These are phyloP conservation scores for Seira ritae DNA, from an alignment of 2,888 invertebrate species.

Conservation along the genomic window DNA sequence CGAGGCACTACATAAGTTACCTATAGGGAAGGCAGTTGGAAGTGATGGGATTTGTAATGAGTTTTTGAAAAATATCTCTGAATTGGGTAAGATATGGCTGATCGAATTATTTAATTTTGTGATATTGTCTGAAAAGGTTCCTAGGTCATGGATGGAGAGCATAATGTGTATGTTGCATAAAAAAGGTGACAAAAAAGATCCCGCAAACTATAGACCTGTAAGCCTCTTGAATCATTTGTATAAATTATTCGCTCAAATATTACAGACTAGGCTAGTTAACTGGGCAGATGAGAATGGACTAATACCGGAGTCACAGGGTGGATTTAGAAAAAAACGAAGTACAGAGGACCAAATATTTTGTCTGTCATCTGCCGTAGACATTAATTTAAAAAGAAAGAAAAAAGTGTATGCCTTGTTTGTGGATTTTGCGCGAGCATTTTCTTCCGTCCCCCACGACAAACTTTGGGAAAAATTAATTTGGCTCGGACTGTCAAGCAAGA, in stretches of 20 bases:
- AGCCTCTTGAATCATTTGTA: conserved; percentile 35
- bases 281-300: conserved; percentile 68
- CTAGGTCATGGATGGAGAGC: conserved; percentile 18
- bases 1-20: conserved; percentile 22
- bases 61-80: conserved; percentile 44
- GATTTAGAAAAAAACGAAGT: conserved; percentile 67
- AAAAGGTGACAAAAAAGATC: conserved; percentile 48
- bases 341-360: conserved; percentile 72
- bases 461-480: conserved; percentile 49
- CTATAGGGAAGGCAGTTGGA: conserved; percentile 52
- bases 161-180: conserved; percentile 49
- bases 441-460: conserved; percentile 27
- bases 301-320: conserved; percentile 72
- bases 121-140: conserved; percentile 19
- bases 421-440: conserved; percentile 68
- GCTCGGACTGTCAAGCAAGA: conserved; percentile 38
- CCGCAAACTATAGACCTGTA: conserved; percentile 59
- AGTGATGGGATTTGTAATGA: conserved; percentile 53
- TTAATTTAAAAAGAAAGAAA: conserved; percentile 45
- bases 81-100: not conserved
- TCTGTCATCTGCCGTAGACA: conserved; percentile 58
- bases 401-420: conserved; percentile 70
- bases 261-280: conserved; percentile 17
- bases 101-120: conserved; percentile 33
- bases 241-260: conserved; percentile 58